A percentile compares a stretch with the other conserved stretches of the same genome.
Conservation (phyloP, 2,888 invertebrate genomes). For the Crioceris asparagi region DNA sequence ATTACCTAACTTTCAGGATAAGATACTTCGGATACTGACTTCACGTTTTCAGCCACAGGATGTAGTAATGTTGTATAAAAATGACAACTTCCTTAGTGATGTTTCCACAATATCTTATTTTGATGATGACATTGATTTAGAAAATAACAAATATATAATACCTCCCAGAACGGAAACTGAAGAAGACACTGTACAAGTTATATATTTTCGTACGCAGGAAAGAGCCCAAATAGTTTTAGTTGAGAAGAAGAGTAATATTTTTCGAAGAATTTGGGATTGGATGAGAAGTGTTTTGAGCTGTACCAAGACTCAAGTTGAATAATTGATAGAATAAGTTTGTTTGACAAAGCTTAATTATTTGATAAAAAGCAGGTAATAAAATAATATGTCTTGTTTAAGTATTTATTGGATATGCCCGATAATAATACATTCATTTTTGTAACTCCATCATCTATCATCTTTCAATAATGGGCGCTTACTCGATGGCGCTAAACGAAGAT, state of each 20-base stretch:
- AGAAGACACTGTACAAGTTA: slow-evolving; percentile 5
- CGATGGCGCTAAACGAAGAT: no score
- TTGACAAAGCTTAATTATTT: no score
- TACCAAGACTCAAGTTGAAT: background rate
- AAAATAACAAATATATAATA: slow-evolving; percentile 3
- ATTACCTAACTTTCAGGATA: slow-evolving; percentile 13
- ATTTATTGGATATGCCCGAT: background rate
- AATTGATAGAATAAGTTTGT: no score
- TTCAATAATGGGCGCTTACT: no score
- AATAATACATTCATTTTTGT: background rate
- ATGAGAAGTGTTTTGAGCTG: background rate
- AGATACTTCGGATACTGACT: slow-evolving; percentile 9
- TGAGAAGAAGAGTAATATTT: slow-evolving; percentile 3
- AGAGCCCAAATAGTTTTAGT: slow-evolving; percentile 6
- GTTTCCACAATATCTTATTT: slow-evolving; percentile 10
- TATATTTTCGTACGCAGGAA: slow-evolving; percentile 5
- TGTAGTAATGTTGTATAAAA: slow-evolving; percentile 10
- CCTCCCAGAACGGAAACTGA: background rate
- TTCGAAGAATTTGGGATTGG: slow-evolving; percentile 6
- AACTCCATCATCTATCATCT: no score
- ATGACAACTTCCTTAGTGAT: slow-evolving; percentile 12
- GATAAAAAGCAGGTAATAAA: no score
- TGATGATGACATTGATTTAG: slow-evolving; percentile 9
- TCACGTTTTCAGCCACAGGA: slow-evolving; percentile 1
- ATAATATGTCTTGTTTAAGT: background rate